phyloP scores from a whole-genome alignment of 1,140 invertebrate genomes.

The Apis cerana region DNA sequence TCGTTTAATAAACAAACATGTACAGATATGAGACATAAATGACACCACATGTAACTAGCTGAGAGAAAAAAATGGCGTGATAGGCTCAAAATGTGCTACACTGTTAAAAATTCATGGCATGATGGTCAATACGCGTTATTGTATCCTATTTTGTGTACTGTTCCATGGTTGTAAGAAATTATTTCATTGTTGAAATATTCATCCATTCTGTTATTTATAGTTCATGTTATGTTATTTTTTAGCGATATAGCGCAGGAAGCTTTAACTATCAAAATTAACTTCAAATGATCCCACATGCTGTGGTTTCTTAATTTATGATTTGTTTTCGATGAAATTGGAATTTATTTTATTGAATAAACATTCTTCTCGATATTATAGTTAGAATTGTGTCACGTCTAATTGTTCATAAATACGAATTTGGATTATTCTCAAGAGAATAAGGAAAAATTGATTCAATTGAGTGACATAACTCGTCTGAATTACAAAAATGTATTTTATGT shows the following conservation, averaged over 20 bases:
- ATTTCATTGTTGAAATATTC: constrained; percentile 5
- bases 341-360: background rate
- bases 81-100: constrained; percentile 46
- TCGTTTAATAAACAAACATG: background rate
- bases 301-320: background rate
- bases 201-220: constrained; percentile 5
- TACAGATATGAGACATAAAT: constrained; percentile 9
- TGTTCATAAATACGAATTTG: background rate
- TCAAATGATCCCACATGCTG: background rate
- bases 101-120: constrained; percentile 52
- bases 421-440: background rate
- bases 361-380: background rate
- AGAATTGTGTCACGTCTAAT: background rate
- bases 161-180: background rate
- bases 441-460: background rate
- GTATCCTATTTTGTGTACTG: background rate
- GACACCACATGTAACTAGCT: background rate
- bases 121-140: background rate
- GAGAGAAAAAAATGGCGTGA: constrained; percentile 27
- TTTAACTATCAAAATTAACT: constrained; percentile 6
- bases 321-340: background rate
- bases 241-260: background rate
- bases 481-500: background rate
- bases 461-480: background rate
- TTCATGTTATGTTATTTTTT: background rate